Base-by-base conservation (phyloP, 1,140 invertebrate genomes). In the Chelonus insularis region DNA sequence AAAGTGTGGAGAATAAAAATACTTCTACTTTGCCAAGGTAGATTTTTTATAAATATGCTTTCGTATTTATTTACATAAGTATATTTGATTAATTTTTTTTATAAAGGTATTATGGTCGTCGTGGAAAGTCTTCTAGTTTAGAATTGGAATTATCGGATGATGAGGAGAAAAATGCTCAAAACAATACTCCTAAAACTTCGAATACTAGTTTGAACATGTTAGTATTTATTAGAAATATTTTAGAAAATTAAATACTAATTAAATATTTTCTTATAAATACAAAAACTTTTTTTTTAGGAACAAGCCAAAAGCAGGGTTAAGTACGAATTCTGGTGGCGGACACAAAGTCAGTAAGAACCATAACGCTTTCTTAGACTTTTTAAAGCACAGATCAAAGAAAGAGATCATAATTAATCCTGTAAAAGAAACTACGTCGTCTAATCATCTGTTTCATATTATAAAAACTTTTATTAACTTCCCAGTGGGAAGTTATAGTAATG, bases 291-390 rank as follows among this genome's bases (percentile, higher is more conserved):
- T 63, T 74, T 72, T 14, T 14, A 81, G 79, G 72, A 80, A 77
- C 77, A 80, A 80, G 72, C 75, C 78, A 80, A 81, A 81, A 74
- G 76, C 80, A 80, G 80, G 80, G 79, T 80, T 84, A 81, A 84
- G 84, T 85, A 80, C 79, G 77, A 89, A 89, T 86, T 85, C 87
- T 86, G 88, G 88, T 87, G 84, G 85, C 84, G 86, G 89, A 86
- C 88, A 88, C 90, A 93, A 94, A 93, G 91, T 93, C 91, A 93
- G 92, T 94, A 94, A 93, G 91, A 93, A 91, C 88, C 87, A 84
- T 86, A 85, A 87, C 86, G 83, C 82, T 84, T 77, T 78, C 70
- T 80, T 80, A 81, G 75, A 78, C 77, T 77, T 69, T 80, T 79
- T 41, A 80, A 80, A 67, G 73, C 72, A 76, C 71, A 72, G 47